Evolutionary conservation across 2,797 vertebrate genomes (phyloP).

Genomic region (Lacerta viridis): DNA sequence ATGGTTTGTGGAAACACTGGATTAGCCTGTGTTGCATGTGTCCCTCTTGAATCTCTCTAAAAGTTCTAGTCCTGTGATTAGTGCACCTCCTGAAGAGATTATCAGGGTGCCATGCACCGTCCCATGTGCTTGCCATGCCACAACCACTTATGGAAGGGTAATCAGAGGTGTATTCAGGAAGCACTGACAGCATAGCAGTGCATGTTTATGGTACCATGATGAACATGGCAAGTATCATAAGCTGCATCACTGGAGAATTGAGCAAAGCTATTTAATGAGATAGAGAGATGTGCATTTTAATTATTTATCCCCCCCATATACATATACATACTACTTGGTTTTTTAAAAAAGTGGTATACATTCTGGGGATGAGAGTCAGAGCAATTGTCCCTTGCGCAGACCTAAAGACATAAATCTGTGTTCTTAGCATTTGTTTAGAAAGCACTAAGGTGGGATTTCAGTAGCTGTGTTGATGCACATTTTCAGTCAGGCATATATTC

Average conservation of each 20-base stretch:
- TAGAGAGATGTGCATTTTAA: background rate
- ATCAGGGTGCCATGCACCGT: background rate
- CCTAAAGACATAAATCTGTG: background rate
- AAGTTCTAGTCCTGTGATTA: background rate
- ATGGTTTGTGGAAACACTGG: accelerated
- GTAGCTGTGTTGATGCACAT: background rate
- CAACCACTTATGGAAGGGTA: background rate
- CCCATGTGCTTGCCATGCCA: background rate
- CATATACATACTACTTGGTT: no score
- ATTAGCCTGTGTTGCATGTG: slow-evolving; percentile 17
- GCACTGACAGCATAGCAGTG: background rate
- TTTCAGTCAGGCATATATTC: background rate
- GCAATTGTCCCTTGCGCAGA: background rate
- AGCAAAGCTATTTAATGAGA: background rate
- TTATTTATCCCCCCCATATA: background rate
- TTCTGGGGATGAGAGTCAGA: background rate
- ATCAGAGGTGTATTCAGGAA: background rate
- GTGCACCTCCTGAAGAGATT: background rate
- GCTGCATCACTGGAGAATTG: background rate
- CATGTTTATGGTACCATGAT: background rate
- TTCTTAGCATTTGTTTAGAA: background rate
- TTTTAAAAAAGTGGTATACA: background rate
- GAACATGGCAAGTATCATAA: background rate
- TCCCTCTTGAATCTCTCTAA: background rate
- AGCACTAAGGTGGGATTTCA: background rate